Evolutionary conservation across 1,140 invertebrate species (phyloP), one percentile per base, ranked within the genome.

Genomic region (Plectus sambesii): DNA sequence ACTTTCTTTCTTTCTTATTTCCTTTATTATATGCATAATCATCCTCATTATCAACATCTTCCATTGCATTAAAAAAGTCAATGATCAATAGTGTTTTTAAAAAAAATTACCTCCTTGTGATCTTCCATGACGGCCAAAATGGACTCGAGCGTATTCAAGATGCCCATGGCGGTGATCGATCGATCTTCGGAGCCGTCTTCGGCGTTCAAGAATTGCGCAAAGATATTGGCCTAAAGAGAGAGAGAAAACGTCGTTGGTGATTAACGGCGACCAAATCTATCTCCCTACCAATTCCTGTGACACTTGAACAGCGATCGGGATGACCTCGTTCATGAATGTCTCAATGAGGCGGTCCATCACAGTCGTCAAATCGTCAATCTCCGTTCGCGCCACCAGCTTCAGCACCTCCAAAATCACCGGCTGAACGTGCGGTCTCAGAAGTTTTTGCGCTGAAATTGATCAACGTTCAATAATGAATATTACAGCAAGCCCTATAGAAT

Each of bases 281-380:
- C n/a, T n/a, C n/a, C 67, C 63, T 55, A 77, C 77, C 48, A 98
- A 78, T 72, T 97, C 87, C 60, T 85, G 81, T 61, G 85, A 90
- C 60, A 99, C 93, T 63, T 96, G 85, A 23, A 87, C 83, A 20
- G 92, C 89, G 64, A 97, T 85, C 0, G 89, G 86, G 53, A 82
- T 80, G 12, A 99, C 72, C 65, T 97, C 85, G 52, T 87, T 82
- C 1, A 82, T 82, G 70, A 87, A 99, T 22, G 82, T 80, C 65
- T 83, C 88, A 33, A 97, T 86, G 51, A 98, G 79, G 70, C 89
- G 89, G 66, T 98, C 92, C 75, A 98, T 82, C 0, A 94, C 89
- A 62, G 80, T 83, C 0, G 89, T 89, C 39, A 98, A 76, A 72
- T 98, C 90, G 68, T 99, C 93, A 70, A 93, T 94, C 73, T 97